Conservation (phyloP, 2,888 invertebrate species). For the Trissonchulus latispiculum region DNA sequence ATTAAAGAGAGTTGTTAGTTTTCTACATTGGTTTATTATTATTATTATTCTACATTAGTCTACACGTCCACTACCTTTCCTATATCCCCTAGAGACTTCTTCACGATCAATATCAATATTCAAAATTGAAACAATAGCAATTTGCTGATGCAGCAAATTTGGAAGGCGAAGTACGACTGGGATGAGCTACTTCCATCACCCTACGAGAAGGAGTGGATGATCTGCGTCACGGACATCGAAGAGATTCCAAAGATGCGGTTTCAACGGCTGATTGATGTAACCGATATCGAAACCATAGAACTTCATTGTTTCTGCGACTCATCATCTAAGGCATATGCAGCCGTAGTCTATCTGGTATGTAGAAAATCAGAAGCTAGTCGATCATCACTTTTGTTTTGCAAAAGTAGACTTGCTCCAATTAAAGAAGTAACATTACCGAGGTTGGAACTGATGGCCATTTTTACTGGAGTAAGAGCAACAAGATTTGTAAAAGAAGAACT, state of each 20-base stretch:
- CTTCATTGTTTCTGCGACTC: slow-evolving; percentile 29
- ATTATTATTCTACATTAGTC: too few relatives aligned
- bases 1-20: too few relatives aligned
- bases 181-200: background rate
- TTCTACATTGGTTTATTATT: too few relatives aligned
- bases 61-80: too few relatives aligned
- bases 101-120: too few relatives aligned
- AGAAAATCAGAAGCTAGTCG: background rate
- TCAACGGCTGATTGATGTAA: background rate
- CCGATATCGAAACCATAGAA: background rate
- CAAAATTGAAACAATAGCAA: too few relatives aligned
- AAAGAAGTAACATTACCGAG: slow-evolving; percentile 29
- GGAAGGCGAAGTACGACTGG: background rate
- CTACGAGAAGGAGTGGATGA: slow-evolving; percentile 12
- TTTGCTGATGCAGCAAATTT: background rate
- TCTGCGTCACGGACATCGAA: slow-evolving; percentile 20
- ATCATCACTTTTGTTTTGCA: slow-evolving; percentile 23
- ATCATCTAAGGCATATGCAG: slow-evolving; percentile 28
- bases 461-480: slow-evolving; percentile 19
- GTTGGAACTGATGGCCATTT: slow-evolving; percentile 23
- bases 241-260: slow-evolving; percentile 3
- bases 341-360: slow-evolving; percentile 26
- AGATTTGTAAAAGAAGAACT: slow-evolving; percentile 27
- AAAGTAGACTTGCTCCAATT: slow-evolving; percentile 30
- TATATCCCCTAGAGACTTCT: too few relatives aligned